Evolutionary conservation across 2,888 invertebrate genomes (phyloP), one percentile per base, ranked within the genome.

Genomic region (Chrysopilus asiliformis): DNA sequence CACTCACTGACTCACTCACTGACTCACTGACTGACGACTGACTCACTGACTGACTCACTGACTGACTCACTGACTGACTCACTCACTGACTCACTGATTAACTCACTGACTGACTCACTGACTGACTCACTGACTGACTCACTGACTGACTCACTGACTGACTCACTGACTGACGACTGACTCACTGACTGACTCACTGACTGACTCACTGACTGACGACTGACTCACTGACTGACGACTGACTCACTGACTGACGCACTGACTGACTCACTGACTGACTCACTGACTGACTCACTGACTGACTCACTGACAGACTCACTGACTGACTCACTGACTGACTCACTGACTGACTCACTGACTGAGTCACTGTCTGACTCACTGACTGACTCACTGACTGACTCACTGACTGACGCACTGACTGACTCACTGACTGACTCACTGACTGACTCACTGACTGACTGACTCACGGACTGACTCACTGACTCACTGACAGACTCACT

Each of bases 281-380:
- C 18, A 18, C 32, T 12, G 19, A 32, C 32, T 32, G 19, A 18
- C 32, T 12, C 10, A 32, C 17, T 32, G 19, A 18, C 17, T 12
- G 19, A 32, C 32, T 32, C n/a, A 18, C 32, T 12, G 32, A 32
- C 32, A n/a, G 19, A 18, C 32, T 17, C n/a, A 32, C 18, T 19
- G 32, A 18, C 32, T 12, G 19, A 32, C 19, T 19, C n/a, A 18
- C 32, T 17, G 19, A 32, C 32, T 19, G 32, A 18, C 32, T 12
- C n/a, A 17, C 19, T 32, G 32, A 18, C 32, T 12, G 32, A 19
- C 18, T 19, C n/a, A 18, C 10, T 12, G 32, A 18, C 32, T 32
- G 13, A 32, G 18, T 18, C 18, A 32, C 19, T 19, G 13, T 13
- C 32, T 12, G 19, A 32, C 18, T 32, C 10, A 19, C 32, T 12